Base-by-base conservation (phyloP, 2,888 invertebrate species). In the Mesorhabditis sp. region DNA sequence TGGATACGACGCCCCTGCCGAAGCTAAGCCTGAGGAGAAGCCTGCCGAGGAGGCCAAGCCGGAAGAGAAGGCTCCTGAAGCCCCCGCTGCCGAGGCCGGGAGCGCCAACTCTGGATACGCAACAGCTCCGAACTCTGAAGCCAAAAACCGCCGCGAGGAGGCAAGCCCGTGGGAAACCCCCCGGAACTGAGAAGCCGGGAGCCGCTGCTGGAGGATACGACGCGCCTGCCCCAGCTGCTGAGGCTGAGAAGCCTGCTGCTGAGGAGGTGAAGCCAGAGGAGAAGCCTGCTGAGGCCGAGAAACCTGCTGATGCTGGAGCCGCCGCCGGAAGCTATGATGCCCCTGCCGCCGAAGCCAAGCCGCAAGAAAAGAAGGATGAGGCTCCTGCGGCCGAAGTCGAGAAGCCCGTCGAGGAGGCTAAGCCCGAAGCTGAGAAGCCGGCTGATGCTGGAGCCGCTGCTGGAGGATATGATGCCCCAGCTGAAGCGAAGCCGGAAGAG, bases 381-480 rank as follows among this genome's bases (percentile, higher is more conserved):
- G 58, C 58, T 10, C 10, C 58, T 13, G 58, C 58, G 10, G 58
- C n/a, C 13, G 50, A 50, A 50, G 7, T 13, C 13, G 50, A 50
- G 50, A 50, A 50, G 50, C 50, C 50, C 6, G 50, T 13, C 13
- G 50, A 50, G 7, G 50, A 50, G 50, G n/a, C n/a, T n/a, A 50
- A 50, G 58, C 58, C 58, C 7, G 58, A 50, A 50, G 10, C 58
- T 2, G 58, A 50, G 58, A 50, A 50, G 58, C 58, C 58, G 1
- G 58, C 58, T 50, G 58, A 50, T 1, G 58, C n/a, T 2, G 58
- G 58, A 50, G n/a, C 58, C 10, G 58, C 58, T 50, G 58, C 58
- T 50, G 58, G n/a, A 50, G 58, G 58, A n/a, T 50, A 50, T n/a
- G 58, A 50, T 50, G 58, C 58, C 58, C 58, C 58, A 50, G 58